Conservation (phyloP, 2,888 invertebrate species). For the Lucinisca nassula region DNA sequence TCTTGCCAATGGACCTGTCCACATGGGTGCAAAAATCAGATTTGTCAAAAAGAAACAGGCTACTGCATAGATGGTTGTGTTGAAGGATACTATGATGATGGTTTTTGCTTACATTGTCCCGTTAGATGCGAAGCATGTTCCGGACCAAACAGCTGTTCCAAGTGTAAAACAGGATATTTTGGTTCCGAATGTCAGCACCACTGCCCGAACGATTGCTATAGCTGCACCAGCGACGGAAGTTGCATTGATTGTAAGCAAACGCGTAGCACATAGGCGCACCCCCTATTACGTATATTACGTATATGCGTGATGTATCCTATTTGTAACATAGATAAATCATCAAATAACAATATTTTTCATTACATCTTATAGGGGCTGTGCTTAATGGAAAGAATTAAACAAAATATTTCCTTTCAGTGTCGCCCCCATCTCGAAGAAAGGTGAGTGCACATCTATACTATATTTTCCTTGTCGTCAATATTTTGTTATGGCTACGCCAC, state of each 20-base stretch:
- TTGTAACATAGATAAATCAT: too few species aligned
- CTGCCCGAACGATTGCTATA: neutral
- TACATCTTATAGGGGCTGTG: too few species aligned
- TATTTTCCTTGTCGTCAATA: too few species aligned
- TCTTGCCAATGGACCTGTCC: neutral
- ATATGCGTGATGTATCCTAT: too few species aligned
- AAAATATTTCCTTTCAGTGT: too few species aligned
- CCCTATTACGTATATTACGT: too few species aligned
- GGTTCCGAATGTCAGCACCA: neutral
- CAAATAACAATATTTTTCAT: too few species aligned
- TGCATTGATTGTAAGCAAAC: neutral
- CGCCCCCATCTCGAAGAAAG: too few species aligned
- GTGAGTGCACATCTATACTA: too few species aligned
- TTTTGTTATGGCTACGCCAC: too few species aligned
- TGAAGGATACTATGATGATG: neutral
- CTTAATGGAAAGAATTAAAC: too few species aligned
- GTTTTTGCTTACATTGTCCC: neutral
- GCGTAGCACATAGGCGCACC: too few species aligned
- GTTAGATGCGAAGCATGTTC: neutral
- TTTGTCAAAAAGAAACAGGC: neutral
- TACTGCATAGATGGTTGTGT: neutral
- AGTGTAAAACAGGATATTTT: neutral
- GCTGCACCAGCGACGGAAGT: neutral
- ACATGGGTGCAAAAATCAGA: neutral
- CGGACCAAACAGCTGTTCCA: neutral